Base-by-base conservation (phyloP, 2,113 vertebrate species). In the Acrocephalus kingi region DNA sequence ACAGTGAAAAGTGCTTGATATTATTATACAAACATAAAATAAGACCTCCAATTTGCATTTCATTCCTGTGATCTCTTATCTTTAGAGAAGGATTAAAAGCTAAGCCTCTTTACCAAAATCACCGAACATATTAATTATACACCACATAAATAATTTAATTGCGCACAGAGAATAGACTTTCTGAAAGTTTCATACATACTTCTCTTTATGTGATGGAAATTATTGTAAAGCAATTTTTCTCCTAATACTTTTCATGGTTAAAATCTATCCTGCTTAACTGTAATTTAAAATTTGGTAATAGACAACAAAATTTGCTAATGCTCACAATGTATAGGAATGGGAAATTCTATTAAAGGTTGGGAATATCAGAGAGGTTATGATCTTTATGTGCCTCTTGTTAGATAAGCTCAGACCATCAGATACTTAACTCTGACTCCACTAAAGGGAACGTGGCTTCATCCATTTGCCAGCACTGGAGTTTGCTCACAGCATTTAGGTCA, bases 91-190 rank as follows among this genome's bases (percentile, higher is more conserved):
- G 94, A 96, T 96, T 96, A 97, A 91, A 95, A 93, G 64, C 87
- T 96, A 97, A 97, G 87, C 82, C 63, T 95, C 93, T 95, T 96
- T 91, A 96, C 91, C 55, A 91, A 94, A 91, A 95, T 93, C 93
- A 90, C 63, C 6, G 0, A 94, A 93, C 64, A 84, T 94, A 95
- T 90, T 96, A 96, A 96, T 96, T 96, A 96, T 93, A 94, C 27
- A 81, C 59, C 37, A 59, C 71, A 92, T 94, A 96, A 95, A 95
- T 95, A 92, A 88, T 95, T 95, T 86, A 90, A 88, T 59, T 86
- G 72, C 72, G 81, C 52, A 61, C 24, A 96, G 56, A 93, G 85
- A 93, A 92, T 31, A 90, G 59, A 94, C 31, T 90, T 90, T 77
- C 64, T 79, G 46, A 91, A 94, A 96, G 64, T 93, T 95, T 95